Percentiles rank a stretch among this genome's conserved stretches.
These are phyloP conservation scores for Meiosimyza platycephala DNA, from an alignment of 2,888 invertebrate genomes.

Conservation along the genomic window DNA sequence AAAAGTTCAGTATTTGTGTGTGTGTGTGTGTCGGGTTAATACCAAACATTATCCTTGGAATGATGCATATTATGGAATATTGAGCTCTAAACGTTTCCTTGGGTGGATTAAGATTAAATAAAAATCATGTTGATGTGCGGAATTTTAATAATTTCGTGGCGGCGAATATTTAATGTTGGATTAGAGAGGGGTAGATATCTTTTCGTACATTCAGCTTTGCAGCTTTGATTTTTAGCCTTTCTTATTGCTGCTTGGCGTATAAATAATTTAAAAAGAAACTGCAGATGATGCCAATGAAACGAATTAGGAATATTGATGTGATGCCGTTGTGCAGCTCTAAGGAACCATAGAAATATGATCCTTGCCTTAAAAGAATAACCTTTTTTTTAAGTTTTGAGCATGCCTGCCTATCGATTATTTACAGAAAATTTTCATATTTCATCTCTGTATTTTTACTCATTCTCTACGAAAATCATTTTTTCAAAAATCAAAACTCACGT, in stretches of 20 bases:
- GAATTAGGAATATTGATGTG: too few species aligned
- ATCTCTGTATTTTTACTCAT: too few species aligned
- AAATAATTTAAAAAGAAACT: background rate
- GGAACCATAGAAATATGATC: too few species aligned
- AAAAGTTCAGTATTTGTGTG: too few species aligned
- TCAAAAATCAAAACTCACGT: too few species aligned
- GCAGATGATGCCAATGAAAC: too few species aligned
- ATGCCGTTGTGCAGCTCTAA: too few species aligned
- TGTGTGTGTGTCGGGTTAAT: slow-evolving; percentile 14
- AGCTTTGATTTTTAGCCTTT: background rate
- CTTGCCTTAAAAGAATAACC: too few species aligned
- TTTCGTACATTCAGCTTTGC: background rate
- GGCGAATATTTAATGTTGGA: slow-evolving; percentile 13
- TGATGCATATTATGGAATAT: slow-evolving; percentile 36
- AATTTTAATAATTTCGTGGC: slow-evolving; percentile 31
- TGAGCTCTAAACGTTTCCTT: slow-evolving; percentile 37
- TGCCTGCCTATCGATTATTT: too few species aligned
- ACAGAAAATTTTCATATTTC: too few species aligned
- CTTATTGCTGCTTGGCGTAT: background rate
- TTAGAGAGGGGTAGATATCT: background rate
- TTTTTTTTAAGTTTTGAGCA: too few species aligned
- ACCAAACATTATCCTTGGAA: slow-evolving; percentile 33
- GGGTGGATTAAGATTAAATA: slow-evolving; percentile 38
- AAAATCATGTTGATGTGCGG: slow-evolving; percentile 35
- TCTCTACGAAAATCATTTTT: too few species aligned